Evolutionary conservation across 1,140 invertebrate species (phyloP).

Genomic region (Drosophila repleta): DNA sequence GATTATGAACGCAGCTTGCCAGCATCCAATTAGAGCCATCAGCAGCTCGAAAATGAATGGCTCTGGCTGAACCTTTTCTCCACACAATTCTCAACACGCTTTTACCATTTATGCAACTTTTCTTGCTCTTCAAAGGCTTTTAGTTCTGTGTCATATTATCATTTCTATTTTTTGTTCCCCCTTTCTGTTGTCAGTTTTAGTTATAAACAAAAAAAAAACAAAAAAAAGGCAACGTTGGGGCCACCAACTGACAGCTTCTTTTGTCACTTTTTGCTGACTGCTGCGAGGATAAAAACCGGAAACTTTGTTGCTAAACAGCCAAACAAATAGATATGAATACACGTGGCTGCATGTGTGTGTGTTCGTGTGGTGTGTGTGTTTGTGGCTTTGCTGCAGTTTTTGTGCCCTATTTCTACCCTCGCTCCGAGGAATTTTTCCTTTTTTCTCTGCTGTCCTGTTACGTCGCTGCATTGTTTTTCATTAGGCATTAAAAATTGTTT

Average conservation of each 20-base stretch:
- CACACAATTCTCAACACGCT: conserved; percentile 45
- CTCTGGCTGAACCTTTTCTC: conserved; percentile 1
- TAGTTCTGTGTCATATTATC: conserved; percentile 16
- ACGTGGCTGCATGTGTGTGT: conserved; percentile 20
- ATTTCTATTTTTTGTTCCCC: not conserved
- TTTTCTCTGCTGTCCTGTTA: conserved; percentile 21
- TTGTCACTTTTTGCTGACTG: conserved; percentile 52
- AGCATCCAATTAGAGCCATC: conserved; percentile 28
- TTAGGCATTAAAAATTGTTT: conserved; percentile 67
- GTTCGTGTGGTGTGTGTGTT: conserved; percentile 7
- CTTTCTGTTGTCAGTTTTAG: conserved; percentile 17
- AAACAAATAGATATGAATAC: conserved; percentile 63
- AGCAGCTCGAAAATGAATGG: conserved; percentile 7
- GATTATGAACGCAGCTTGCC: not conserved
- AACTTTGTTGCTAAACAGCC: conserved; percentile 67
- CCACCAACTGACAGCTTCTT: conserved; percentile 57
- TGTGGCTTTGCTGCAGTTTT: conserved; percentile 29
- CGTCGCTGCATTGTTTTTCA: conserved; percentile 60
- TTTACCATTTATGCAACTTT: conserved; percentile 45
- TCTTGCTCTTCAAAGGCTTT: conserved; percentile 37
- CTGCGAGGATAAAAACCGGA: conserved; percentile 53
- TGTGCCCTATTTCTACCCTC: conserved; percentile 23
- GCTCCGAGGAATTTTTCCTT: conserved; percentile 23
- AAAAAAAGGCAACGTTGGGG: not conserved
- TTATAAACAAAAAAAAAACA: conserved; percentile 41